A percentile compares a stretch with the other conserved stretches of the same genome.
These are phyloP conservation scores for Peromyscus attwateri DNA, from an alignment of 2,797 vertebrate species.

Conservation along the genomic window DNA sequence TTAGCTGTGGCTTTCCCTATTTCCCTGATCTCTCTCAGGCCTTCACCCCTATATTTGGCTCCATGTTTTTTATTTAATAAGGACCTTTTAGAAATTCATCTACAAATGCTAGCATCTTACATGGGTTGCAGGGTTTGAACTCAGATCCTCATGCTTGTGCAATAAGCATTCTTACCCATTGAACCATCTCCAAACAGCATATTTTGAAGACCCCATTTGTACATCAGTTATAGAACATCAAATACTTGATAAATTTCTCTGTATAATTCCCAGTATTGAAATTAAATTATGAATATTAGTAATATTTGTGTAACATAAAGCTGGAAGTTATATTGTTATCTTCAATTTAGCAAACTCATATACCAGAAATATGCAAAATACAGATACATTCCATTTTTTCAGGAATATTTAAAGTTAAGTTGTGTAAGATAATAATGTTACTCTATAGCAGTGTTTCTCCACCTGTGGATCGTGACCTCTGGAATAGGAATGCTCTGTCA, in stretches of 20 bases:
- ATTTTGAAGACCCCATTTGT: not conserved
- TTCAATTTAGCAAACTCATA: constrained; percentile 29
- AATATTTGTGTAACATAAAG: constrained; percentile 35
- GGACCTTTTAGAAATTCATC: too few species aligned
- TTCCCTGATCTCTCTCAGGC: too few species aligned
- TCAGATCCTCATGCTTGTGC: not conserved
- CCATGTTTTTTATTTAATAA: too few species aligned
- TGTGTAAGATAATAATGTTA: constrained; percentile 38
- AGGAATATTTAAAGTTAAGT: constrained; percentile 31
- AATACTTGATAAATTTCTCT: constrained; percentile 10
- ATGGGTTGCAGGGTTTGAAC: not conserved
- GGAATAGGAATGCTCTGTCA: not conserved
- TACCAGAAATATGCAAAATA: constrained; percentile 37
- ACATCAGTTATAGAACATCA: not conserved
- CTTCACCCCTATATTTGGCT: too few species aligned
- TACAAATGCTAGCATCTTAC: not conserved
- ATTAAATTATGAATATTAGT: constrained; percentile 17
- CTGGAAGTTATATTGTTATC: not conserved
- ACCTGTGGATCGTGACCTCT: not conserved
- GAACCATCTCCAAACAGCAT: not conserved
- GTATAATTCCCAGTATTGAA: not conserved
- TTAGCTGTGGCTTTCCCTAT: too few species aligned
- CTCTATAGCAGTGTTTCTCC: not conserved
- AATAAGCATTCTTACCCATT: not conserved
- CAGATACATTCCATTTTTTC: not conserved